Conservation (phyloP, 2,113 vertebrate species). For the Parotia lawesii region DNA sequence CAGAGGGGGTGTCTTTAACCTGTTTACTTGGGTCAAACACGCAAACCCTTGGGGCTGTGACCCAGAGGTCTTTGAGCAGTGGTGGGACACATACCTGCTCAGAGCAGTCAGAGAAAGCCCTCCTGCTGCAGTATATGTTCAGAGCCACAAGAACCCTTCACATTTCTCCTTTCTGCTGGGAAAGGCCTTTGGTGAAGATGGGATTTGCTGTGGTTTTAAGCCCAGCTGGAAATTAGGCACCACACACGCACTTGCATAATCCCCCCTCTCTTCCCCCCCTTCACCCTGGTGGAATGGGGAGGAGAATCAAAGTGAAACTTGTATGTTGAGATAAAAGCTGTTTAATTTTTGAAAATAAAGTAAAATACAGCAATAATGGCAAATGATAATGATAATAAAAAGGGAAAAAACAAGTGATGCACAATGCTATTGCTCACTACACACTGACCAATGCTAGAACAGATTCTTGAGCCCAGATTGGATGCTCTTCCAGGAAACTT, state of each 20-base stretch:
- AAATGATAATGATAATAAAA: not conserved
- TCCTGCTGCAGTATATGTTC: not conserved
- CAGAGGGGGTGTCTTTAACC: not conserved
- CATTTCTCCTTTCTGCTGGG: not conserved
- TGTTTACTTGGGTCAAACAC: not conserved
- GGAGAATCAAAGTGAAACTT: not conserved
- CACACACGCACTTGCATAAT: not conserved
- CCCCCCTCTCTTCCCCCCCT: accelerated
- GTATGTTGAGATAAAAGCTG: not conserved
- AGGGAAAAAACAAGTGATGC: not conserved
- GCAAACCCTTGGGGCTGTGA: not conserved
- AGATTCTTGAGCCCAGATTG: not conserved
- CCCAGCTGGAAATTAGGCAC: not conserved
- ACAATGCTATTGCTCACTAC: not conserved
- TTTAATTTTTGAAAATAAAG: not conserved
- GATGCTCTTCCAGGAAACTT: not conserved
- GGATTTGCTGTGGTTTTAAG: not conserved
- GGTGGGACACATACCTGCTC: not conserved
- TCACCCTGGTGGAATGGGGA: not conserved
- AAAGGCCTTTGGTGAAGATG: not conserved
- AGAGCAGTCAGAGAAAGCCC: not conserved
- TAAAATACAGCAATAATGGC: not conserved
- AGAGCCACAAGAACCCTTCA: not conserved
- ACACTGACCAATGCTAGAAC: not conserved
- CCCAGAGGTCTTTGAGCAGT: not conserved